Base-by-base conservation (phyloP, 1,140 invertebrate species). In the Limonius californicus region DNA sequence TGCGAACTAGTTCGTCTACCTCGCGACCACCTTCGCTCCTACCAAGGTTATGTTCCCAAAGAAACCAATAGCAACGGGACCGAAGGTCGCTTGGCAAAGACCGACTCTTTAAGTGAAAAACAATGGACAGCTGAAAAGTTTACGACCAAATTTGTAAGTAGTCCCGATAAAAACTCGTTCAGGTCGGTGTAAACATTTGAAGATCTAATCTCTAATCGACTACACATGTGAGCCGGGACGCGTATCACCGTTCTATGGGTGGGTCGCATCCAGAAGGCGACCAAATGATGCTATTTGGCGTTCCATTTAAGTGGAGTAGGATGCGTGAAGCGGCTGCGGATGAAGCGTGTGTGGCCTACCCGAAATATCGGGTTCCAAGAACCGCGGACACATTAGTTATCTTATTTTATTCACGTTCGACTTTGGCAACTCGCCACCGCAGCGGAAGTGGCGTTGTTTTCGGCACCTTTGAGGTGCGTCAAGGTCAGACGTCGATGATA, bases 191-290 rank as follows among this genome's bases (percentile, higher is more conserved):
- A 60, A 64, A 64, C 63, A 64, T 64, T 61, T 60, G 32, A 57
- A 64, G 63, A 64, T 64, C 58, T 64, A 64, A 64, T 64, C 63
- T 64, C 53, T 61, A 60, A 64, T 61, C 58, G 58, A 57, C 47
- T 57, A 43, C 63, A 64, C 53, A 50, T 61, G 63, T 64, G 53
- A 50, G 47, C 53, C 39, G 59, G 58, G 50, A 56, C n/a, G 63
- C 58, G 63, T 64, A 21, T 61, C 50, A 61, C 11, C n/a, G 15
- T 55, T 27, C 4, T 27, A 8, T 55, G 11, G 23, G 6, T 55
- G 14, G 1, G 14, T 55, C 50, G 50, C 3, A 54, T 12, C 12
- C 16, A 7, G 4, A 7, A 19, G 14, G 14, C 2, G 19, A 50
- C 2, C 16, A 21, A 50, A 15, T 16, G 16, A 50, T 50, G 6